Conservation (phyloP, 2,888 invertebrate species). For the Keiferia lycopersicella region DNA sequence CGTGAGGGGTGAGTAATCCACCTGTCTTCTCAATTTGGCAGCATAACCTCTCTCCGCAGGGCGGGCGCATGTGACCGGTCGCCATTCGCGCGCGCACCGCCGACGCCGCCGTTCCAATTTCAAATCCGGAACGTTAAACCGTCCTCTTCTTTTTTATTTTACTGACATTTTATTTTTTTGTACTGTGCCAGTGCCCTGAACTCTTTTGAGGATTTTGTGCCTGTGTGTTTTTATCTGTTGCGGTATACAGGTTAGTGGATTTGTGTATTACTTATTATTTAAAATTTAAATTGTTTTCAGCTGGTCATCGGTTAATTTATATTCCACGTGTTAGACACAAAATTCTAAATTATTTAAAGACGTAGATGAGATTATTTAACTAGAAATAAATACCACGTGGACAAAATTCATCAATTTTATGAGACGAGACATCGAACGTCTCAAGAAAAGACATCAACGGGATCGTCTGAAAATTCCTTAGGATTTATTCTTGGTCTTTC, state of each 20-base stretch:
- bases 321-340: neutral
- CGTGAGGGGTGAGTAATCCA: slow-evolving; percentile 34
- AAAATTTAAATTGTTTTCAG: slow-evolving; percentile 2
- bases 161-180: slow-evolving; percentile 34
- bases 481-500: neutral
- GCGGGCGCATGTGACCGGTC: slow-evolving; percentile 66
- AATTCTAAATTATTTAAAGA: neutral
- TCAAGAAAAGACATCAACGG: slow-evolving; percentile 72
- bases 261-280: slow-evolving; percentile 30
- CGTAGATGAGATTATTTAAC: neutral
- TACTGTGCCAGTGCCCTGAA: slow-evolving; percentile 66
- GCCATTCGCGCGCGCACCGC: slow-evolving; percentile 78
- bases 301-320: neutral
- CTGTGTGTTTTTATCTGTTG: slow-evolving; percentile 51
- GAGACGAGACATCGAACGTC: slow-evolving; percentile 25
- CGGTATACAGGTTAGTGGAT: slow-evolving; percentile 55
- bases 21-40: slow-evolving; percentile 56
- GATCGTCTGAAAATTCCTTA: slow-evolving; percentile 22
- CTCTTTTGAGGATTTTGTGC: slow-evolving; percentile 73
- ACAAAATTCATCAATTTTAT: neutral
- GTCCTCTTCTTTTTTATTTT: slow-evolving; percentile 52
- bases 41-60: slow-evolving; percentile 58
- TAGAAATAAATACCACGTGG: neutral
- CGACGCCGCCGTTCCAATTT: slow-evolving; percentile 67
- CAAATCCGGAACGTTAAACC: slow-evolving; percentile 59